Evolutionary conservation across 2,113 vertebrate genomes (phyloP), one percentile per base, ranked within the genome.

Genomic region (Epinephelus lanceolatus): DNA sequence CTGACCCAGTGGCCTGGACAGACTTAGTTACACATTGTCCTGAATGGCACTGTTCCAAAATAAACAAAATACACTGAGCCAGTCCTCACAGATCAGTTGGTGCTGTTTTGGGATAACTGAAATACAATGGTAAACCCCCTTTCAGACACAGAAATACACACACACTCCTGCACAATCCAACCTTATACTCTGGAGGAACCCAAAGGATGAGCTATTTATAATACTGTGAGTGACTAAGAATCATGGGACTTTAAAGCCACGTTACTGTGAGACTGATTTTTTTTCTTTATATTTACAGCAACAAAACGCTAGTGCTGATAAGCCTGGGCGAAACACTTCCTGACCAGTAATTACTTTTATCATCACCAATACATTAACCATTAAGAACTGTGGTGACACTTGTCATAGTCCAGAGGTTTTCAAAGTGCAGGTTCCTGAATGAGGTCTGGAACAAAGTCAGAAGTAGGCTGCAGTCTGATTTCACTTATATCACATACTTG

Each of bases 171-270:
- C 25, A 83, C 60, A 87, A 71, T 70, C 67, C 59, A 87, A 81
- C 37, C 9, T 18, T 80, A 86, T 40, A 76, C 81, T 66, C 30
- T 11, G 8, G 30, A 86, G 69, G 66, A 82, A 90, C 74, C 61
- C 59, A 78, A 76, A 82, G 67, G 71, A 76, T 83, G 15, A 60
- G 83, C 76, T 92, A 88, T 90, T 90, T 86, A 86, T 91, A 88
- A 83, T 30, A 53, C 12, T 5, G 4, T 25, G 63, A 73, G 70
- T 86, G 89, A 91, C 72, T 66, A 42, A 79, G 70, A 80, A 83
- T 72, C 77, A 78, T 74, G 66, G 30, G 78, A 87, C 51, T 85
- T 87, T 59, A 62, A 47, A 69, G 49, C 57, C 13, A 56, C 3
- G 6, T 66, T 78, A 75, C 76, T 76, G 47, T 23, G 23, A 56